Percentiles rank a stretch among this genome's conserved stretches.
Conservation (phyloP, 2,113 vertebrate species). For the Isichthys henryi region DNA sequence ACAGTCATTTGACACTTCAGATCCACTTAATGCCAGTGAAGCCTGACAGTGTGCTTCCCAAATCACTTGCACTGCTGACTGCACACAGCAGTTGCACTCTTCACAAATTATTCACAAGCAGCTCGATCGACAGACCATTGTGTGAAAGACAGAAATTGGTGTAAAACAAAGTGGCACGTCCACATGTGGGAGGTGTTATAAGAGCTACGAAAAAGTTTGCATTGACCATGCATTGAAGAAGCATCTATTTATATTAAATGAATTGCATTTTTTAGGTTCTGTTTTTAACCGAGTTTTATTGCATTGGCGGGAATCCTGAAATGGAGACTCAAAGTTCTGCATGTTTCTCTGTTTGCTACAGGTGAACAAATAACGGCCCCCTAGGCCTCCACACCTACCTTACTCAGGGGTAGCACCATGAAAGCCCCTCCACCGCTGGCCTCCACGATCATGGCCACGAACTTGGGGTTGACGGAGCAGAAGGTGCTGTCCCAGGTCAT, state of each 20-base stretch:
- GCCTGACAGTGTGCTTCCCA: background rate
- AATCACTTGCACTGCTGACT: background rate
- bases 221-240: background rate
- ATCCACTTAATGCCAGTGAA: background rate
- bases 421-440: conserved; percentile 83
- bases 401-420: conserved; percentile 74
- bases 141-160: background rate
- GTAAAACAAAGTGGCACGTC: background rate
- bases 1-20: background rate
- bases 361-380: no score
- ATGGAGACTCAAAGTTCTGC: background rate
- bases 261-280: background rate
- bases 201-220: background rate
- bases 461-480: conserved; percentile 82
- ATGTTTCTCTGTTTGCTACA: background rate
- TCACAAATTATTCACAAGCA: background rate
- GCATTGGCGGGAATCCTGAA: background rate
- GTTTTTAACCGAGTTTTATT: background rate
- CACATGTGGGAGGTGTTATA: background rate
- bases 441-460: conserved; percentile 83
- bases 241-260: background rate
- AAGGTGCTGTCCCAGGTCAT: conserved; percentile 90
- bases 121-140: background rate
- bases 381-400: conserved; percentile 53
- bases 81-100: background rate